Base-by-base conservation (phyloP, 64 coral and sea anemone species). In the Cladopsammia gracilis region DNA sequence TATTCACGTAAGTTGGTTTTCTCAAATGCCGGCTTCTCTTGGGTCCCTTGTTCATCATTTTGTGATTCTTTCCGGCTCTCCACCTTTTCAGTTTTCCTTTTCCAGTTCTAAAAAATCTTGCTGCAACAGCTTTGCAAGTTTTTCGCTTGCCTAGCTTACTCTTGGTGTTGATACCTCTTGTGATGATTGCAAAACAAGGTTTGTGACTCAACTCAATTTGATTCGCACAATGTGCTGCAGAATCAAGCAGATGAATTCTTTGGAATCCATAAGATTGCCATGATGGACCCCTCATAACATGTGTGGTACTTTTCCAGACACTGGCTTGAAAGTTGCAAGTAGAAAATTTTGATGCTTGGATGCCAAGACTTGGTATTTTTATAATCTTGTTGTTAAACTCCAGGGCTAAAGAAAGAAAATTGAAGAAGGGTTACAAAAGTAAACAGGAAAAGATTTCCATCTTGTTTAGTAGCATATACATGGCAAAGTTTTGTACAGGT, bases 11-110 rank as follows among this genome's bases (percentile, higher is more conserved):
- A 74, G 79, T 90, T 64, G 72, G 82, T 82, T 97, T 94, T 18
- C 90, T 86, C 22, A 97, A 15, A 48, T 87, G 92, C 10, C 87
- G 78, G 74, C 95, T 94, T 71, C 88, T 79, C 52, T 93, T 97
- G 82, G 79, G 93, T 16, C 95, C 93, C 10, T 97, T 97, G 54
- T 87, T 86, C 87, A 97, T 97, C 95, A 97, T 97, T 47, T 90
- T 90, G 62, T 97, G 95, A 73, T 90, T 89, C 49, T 97, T 97
- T 11, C 95, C 95, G 6, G 91, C 80, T 44, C 75, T 64, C 95
- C 95, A 97, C 64, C 88, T 87, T 64, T 97, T 97, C 59, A 97
- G 53, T 62, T 94, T 94, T 22, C 95, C 95, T 71, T 93, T 94
- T 3, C 92, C 91, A 22, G 95, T 97, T 18, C 95, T 74, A 78